Evolutionary conservation across 2,113 vertebrate species (phyloP).

Genomic region (Motacilla tschutschensis): DNA sequence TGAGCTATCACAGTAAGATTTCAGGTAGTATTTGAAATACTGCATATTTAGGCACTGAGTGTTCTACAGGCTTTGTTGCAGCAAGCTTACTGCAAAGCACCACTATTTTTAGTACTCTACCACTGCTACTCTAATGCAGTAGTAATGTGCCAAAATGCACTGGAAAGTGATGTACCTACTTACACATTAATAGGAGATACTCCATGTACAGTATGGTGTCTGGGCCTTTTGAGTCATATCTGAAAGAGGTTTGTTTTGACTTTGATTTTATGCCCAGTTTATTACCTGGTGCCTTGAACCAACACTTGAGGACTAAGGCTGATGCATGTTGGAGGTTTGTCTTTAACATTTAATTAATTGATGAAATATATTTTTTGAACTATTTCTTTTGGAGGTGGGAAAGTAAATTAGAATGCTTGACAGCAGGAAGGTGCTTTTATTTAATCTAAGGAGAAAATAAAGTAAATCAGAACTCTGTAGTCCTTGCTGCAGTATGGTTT

Average conservation of each 20-base stretch:
- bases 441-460: not conserved
- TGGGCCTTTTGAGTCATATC: not conserved
- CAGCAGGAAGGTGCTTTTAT: not conserved
- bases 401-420: not conserved
- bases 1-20: not conserved
- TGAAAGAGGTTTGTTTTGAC: not conserved
- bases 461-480: not conserved
- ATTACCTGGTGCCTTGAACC: not conserved
- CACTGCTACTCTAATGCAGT: not conserved
- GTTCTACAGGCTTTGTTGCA: not conserved
- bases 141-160: not conserved
- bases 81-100: not conserved
- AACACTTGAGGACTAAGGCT: accelerated
- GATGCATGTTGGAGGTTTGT: not conserved
- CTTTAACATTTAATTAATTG: not conserved
- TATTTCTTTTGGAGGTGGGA: not conserved
- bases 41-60: accelerated
- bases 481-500: not conserved
- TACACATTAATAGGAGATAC: not conserved
- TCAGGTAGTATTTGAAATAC: not conserved
- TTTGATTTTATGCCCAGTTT: not conserved
- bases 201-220: accelerated
- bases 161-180: not conserved
- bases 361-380: not conserved
- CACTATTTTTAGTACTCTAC: not conserved